Conservation (phyloP, 92 coral and sea anemone species). For the Porites cylindrica region DNA sequence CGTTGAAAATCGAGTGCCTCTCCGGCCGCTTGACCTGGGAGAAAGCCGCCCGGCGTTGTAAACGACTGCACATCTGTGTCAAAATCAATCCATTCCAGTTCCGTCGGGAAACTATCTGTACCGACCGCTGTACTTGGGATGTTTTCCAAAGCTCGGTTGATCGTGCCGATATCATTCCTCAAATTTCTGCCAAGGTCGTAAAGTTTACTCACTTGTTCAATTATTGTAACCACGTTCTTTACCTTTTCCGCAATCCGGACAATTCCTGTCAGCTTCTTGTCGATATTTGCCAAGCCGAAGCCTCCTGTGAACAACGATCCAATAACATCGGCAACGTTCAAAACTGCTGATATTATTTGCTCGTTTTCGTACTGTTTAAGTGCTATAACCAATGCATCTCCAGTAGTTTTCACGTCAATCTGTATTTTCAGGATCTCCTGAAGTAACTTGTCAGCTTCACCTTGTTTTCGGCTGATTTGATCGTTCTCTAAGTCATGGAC, state of each 20-base stretch:
- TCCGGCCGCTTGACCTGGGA: conserved; percentile 42
- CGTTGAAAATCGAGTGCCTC: conserved; percentile 53
- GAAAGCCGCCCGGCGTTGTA: conserved; percentile 32
- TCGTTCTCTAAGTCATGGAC: conserved; percentile 53
- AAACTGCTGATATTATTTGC: conserved; percentile 26
- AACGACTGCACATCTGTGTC: conserved; percentile 33
- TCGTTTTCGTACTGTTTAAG: conserved; percentile 35
- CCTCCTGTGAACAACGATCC: conserved; percentile 51
- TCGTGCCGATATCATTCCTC: conserved; percentile 52
- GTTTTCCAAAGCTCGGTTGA: conserved; percentile 51
- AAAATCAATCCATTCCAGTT: conserved; percentile 51
- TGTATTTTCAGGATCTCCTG: conserved; percentile 34
- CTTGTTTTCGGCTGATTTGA: conserved; percentile 32
- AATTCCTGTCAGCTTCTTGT: conserved; percentile 31
- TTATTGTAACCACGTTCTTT: conserved; percentile 30
- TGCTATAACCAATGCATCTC: conserved; percentile 32
- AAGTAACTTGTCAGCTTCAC: conserved; percentile 29
- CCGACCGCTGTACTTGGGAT: conserved; percentile 30
- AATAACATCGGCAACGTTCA: conserved; percentile 33
- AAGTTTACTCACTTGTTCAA: conserved; percentile 40
- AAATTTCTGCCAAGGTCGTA: conserved; percentile 37
- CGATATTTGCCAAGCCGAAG: conserved; percentile 35
- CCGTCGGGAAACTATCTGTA: conserved; percentile 53
- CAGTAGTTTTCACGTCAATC: conserved; percentile 7
- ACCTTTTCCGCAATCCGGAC: conserved; percentile 42